Evolutionary conservation across 2,113 vertebrate species (phyloP), one percentile per base, ranked within the genome.

Genomic region (Colaptes auratus): DNA sequence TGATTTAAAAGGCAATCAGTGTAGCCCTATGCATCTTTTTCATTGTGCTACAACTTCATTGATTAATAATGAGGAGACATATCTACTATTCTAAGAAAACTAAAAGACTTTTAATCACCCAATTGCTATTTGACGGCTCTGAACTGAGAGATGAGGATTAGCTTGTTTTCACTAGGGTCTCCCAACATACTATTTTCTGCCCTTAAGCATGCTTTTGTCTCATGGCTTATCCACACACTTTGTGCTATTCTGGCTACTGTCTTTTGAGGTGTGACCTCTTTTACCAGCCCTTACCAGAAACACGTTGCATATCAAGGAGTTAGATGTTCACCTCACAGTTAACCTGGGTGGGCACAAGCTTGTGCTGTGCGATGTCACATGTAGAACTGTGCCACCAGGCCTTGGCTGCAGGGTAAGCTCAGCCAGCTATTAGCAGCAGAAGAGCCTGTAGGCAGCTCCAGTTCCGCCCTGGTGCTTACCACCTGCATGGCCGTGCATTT

Each of bases 341-440:
- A 42, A 19, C 14, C 9, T 9, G 15, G 11, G 16, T 11, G 12
- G 12, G 31, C 10, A 23, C 20, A 46, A 36, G 35, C 33, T 42
- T 17, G 15, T 25, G 53, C 48, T 76, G 25, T 33, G n/a, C n/a
- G 30, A 6, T 8, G 21, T 17, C 11, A 10, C 3, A 0, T 0
- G 5, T 5, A 23, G 7, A 35, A 16, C 42, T 63, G 8, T 17
- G 58, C 39, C 18, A 4, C 52, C n/a, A 28, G n/a, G 24, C 48
- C 18, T 9, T 13, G 42, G 30, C 24, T 56, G 24, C 33, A 42
- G 67, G 36, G 11, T 27, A 48, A 75, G 15, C n/a, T 46, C 19
- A 39, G 27, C 2, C 42, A n/a, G 23, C 2, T 20, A 3, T 56
- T 0, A 8, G 21, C 0, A 86, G 17, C 7, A 24, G 35, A 24